Conservation (phyloP, 1,140 invertebrate species). For the Drosophila suzukii region DNA sequence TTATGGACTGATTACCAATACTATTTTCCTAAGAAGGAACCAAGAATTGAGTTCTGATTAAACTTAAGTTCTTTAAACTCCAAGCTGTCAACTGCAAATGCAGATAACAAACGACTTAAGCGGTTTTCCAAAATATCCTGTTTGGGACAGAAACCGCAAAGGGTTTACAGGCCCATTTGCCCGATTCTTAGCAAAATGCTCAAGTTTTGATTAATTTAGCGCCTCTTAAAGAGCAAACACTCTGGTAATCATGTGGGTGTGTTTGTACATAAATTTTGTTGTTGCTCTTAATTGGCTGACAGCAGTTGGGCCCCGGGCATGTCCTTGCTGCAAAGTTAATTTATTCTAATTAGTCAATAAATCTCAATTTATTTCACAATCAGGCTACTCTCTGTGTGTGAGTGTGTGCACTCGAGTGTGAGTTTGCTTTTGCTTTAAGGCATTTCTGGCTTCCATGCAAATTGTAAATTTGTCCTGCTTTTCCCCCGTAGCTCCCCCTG, state of each 20-base stretch:
- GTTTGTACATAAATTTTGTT: constrained; percentile 47
- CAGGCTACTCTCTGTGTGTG: constrained; percentile 21
- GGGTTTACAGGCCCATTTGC: not conserved
- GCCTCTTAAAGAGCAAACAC: constrained; percentile 31
- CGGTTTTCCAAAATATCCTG: constrained; percentile 23
- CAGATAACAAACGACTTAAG: constrained; percentile 36
- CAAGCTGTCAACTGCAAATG: constrained; percentile 34
- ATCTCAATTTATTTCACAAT: constrained; percentile 76
- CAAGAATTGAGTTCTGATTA: no score
- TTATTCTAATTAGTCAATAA: constrained; percentile 84
- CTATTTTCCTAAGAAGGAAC: no score
- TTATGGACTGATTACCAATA: no score
- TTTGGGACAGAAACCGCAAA: constrained; percentile 22
- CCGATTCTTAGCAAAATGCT: constrained; percentile 7
- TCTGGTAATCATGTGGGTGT: not conserved
- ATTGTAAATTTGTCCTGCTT: constrained; percentile 18
- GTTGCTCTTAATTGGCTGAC: constrained; percentile 50
- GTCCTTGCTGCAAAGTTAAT: constrained; percentile 68
- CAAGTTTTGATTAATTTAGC: constrained; percentile 41
- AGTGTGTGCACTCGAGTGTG: constrained; percentile 14
- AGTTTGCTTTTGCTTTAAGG: constrained; percentile 44
- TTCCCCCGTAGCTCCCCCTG: not conserved
- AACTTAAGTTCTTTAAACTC: not conserved
- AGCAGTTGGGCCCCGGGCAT: constrained; percentile 43
- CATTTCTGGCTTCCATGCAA: constrained; percentile 44